These are phyloP conservation scores for Macrobrachium rosenbergii DNA, from an alignment of 1,140 invertebrate genomes.

Conservation along the genomic window DNA sequence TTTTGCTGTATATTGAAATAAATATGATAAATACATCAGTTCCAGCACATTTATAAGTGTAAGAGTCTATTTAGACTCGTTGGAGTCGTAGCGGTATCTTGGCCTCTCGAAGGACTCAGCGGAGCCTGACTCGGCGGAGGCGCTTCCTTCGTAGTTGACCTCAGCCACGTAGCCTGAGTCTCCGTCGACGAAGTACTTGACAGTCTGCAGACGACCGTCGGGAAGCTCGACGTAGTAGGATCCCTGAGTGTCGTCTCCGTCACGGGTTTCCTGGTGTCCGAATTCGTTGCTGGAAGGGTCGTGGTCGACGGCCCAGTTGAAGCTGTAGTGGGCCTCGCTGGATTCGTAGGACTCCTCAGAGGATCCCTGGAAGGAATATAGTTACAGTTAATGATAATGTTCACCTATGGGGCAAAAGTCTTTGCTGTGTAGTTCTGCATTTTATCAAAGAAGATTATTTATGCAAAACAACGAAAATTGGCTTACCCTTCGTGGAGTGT, in stretches of 20 bases:
- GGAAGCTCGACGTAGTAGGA: conserved; percentile 7
- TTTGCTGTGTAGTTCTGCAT: too few relatives aligned
- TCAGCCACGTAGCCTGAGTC: conserved; percentile 17
- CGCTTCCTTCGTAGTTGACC: background rate
- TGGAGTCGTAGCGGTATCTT: conserved; percentile 1
- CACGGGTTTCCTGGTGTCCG: conserved; percentile 12
- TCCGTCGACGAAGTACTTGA: conserved; percentile 6
- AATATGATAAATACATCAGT: too few relatives aligned
- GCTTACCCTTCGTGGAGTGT: too few relatives aligned
- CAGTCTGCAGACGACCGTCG: conserved; percentile 15
- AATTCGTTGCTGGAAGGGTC: conserved; percentile 14
- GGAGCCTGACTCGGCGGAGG: background rate
- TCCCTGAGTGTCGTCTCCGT: conserved; percentile 11
- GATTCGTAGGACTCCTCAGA: conserved; percentile 10
- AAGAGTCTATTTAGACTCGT: background rate
- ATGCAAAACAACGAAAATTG: too few relatives aligned
- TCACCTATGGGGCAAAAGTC: too few relatives aligned
- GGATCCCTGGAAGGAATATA: background rate
- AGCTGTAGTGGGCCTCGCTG: background rate
- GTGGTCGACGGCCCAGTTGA: conserved; percentile 2
- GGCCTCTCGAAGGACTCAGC: conserved; percentile 7
- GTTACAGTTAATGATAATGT: too few relatives aligned
- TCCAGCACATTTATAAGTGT: too few relatives aligned
- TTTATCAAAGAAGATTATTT: too few relatives aligned
- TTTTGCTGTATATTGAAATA: too few relatives aligned